These are phyloP conservation scores for Gyrodactylus salaris DNA, from an alignment of 1,140 invertebrate species.

Conservation along the genomic window DNA sequence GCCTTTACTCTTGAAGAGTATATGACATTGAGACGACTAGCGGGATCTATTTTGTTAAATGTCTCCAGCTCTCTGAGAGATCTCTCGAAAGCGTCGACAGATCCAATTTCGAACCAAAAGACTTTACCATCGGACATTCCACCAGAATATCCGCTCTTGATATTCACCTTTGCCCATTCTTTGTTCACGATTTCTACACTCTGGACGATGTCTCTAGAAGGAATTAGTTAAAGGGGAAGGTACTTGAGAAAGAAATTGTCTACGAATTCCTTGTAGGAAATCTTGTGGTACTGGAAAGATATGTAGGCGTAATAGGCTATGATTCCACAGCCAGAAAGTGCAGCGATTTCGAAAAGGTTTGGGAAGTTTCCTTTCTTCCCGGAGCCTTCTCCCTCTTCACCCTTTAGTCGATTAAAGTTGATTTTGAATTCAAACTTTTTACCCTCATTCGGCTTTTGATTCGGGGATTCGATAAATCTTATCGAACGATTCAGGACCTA, in stretches of 20 bases:
- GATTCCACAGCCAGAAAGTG: background rate
- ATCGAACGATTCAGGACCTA: too few relatives aligned
- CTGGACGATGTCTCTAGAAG: constrained; percentile 7
- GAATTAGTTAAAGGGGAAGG: constrained; percentile 12
- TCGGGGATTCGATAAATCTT: too few relatives aligned
- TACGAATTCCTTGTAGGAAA: background rate
- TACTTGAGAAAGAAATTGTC: constrained; percentile 9
- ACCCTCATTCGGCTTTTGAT: background rate
- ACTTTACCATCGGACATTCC: background rate
- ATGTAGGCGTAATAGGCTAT: background rate
- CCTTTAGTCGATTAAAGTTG: background rate
- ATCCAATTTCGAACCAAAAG: constrained; percentile 1
- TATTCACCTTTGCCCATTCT: background rate
- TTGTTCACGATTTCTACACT: background rate
- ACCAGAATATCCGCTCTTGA: background rate
- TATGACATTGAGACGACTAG: background rate
- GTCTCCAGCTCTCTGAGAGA: background rate
- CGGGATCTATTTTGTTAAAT: background rate
- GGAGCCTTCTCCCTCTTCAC: background rate
- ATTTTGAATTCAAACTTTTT: background rate
- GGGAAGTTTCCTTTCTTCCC: background rate
- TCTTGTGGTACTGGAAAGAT: background rate
- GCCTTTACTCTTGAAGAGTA: background rate
- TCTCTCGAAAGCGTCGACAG: constrained; percentile 2
- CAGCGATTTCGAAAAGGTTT: background rate